Evolutionary conservation across 2,113 vertebrate species (phyloP), one percentile per base, ranked within the genome.

Genomic region (Lynx canadensis): DNA sequence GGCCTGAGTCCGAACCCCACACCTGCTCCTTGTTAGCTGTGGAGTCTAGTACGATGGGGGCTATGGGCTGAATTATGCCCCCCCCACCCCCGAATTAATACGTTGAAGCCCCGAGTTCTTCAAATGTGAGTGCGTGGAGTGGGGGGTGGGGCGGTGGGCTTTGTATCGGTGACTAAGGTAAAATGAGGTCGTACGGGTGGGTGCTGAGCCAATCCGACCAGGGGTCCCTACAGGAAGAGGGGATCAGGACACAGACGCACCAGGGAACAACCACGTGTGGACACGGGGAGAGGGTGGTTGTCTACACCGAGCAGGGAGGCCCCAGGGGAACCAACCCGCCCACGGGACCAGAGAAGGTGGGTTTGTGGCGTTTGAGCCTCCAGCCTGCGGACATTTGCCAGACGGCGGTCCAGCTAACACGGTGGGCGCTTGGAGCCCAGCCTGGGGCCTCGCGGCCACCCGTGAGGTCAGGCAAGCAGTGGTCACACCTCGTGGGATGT

Each of bases 391-490:
- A 1, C 7, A 50, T 50, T 29, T 31, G 38, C 4, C 2, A 0
- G 1, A 0, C 0, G 3, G 90, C 0, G 31, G 29, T 57, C 3
- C 0, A 45, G 71, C 0, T 1, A 0, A 14, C 33, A 1, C 23
- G 0, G 9, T 3, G 1, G 41, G 52, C 5, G 4, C 52, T 11
- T 11, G 5, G 33, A 94, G 57, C 68, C 48, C 10, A 1, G 45
- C 10, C 55, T 2, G 33, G 15, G 81, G 11, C 16, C n/a, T 27
- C n/a, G 7, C 14, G 19, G 74, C 16, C 0, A 0, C 38, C 31
- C 0, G 50, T 0, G 0, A 31, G 13, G 4, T 14, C 76, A 13
- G 50, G 7, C 25, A 7, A 12, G 38, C 8, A 0, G 33, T 0
- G 27, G 55, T n/a, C 13, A 4, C 27, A 0, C 0, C 2, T 15